Conservation (phyloP, 2,888 invertebrate species). For the Anthophora plumipes region DNA sequence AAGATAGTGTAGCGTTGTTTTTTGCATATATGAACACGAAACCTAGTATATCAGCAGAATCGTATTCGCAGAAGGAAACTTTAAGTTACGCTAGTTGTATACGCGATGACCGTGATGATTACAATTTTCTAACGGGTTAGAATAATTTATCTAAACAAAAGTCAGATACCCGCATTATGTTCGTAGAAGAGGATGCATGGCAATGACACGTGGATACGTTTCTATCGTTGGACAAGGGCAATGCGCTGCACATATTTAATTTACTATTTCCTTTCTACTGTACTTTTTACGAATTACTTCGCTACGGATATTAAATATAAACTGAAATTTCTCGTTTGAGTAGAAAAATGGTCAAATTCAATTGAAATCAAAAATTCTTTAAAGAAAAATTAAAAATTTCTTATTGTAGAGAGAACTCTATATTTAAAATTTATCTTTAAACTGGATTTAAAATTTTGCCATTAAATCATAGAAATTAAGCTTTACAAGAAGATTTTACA, state of each 20-base stretch:
- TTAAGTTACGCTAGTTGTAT: background rate
- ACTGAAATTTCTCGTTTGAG: background rate
- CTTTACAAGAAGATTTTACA: no score
- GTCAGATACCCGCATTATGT: conserved; percentile 34
- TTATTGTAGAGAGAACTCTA: no score
- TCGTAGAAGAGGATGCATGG: conserved; percentile 14
- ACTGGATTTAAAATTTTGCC: no score
- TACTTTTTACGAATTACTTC: background rate
- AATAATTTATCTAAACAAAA: conserved; percentile 33
- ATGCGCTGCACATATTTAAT: conserved; percentile 15
- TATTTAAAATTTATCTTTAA: background rate
- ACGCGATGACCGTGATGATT: conserved; percentile 6
- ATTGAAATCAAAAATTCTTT: background rate
- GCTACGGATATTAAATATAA: background rate
- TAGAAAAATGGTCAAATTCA: background rate
- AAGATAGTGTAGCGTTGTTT: background rate
- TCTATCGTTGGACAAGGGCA: conserved; percentile 23
- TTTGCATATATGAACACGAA: background rate
- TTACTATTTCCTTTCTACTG: background rate
- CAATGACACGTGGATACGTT: conserved; percentile 24
- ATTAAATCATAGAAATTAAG: background rate
- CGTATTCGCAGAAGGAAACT: background rate
- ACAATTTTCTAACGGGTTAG: conserved; percentile 15
- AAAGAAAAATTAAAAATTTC: background rate
- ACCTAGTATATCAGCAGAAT: conserved; percentile 6